Evolutionary conservation across 2,113 vertebrate species (phyloP).

Genomic region (Psittacara wagleri): DNA sequence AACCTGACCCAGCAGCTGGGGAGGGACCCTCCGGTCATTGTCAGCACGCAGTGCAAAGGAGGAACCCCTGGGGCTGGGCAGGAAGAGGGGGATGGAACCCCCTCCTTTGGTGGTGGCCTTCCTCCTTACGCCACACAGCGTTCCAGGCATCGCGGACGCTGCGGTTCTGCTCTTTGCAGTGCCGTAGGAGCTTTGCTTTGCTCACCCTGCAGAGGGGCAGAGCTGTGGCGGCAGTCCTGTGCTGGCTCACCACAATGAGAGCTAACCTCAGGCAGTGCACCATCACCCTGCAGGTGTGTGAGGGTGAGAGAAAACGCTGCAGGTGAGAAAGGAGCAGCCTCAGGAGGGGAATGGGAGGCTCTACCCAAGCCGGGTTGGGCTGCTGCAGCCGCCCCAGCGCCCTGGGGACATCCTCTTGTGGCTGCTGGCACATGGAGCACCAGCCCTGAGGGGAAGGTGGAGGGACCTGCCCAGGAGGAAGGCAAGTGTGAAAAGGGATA

Average conservation of each 20-base stretch:
- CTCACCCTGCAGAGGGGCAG: rapidly evolving
- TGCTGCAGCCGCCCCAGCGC: neutral
- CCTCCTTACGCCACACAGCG: rapidly evolving
- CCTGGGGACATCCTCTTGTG: neutral
- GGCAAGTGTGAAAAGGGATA: neutral
- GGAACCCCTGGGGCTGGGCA: neutral
- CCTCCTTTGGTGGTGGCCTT: rapidly evolving
- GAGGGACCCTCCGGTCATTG: neutral
- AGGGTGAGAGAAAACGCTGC: neutral
- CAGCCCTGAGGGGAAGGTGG: too few species aligned
- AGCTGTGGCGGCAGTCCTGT: neutral
- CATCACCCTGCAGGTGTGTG: neutral
- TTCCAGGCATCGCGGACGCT: neutral
- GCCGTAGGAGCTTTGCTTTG: neutral
- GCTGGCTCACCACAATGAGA: rapidly evolving
- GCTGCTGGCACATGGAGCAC: neutral
- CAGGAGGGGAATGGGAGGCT: neutral
- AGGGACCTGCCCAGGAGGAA: neutral
- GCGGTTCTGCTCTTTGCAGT: neutral
- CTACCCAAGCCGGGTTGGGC: rapidly evolving
- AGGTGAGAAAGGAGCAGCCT: neutral
- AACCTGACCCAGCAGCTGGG: neutral
- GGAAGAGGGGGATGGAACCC: neutral
- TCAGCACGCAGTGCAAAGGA: neutral
- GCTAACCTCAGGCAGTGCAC: neutral